Percentiles rank a stretch among this genome's conserved stretches.
phyloP scores from a whole-genome alignment of 2,113 vertebrate species.

The sheep (Ovis aries) region ARS-UI_Ramb_v3.0 NC_056058.1:105018001-105018500 shows the following conservation, averaged over 20 bases:
- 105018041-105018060: neutral
- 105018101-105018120: neutral
- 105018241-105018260: neutral
- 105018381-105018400: neutral
- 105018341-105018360: neutral
- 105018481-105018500: neutral
- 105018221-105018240: neutral
- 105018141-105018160: neutral
- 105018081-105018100: neutral
- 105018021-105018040: neutral
- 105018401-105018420: neutral
- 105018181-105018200: neutral
- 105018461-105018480: neutral
- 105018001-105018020: neutral
- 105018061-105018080: neutral
- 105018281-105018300: neutral
- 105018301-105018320: neutral
- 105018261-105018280: neutral
- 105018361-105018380: neutral
- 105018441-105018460: neutral
- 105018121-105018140: neutral
- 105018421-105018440: neutral
- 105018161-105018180: neutral
- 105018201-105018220: neutral
- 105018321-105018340: neutral